These are phyloP conservation scores for Gymnoscelis rufifasciata DNA, from an alignment of 2,888 invertebrate genomes.

Conservation along the genomic window DNA sequence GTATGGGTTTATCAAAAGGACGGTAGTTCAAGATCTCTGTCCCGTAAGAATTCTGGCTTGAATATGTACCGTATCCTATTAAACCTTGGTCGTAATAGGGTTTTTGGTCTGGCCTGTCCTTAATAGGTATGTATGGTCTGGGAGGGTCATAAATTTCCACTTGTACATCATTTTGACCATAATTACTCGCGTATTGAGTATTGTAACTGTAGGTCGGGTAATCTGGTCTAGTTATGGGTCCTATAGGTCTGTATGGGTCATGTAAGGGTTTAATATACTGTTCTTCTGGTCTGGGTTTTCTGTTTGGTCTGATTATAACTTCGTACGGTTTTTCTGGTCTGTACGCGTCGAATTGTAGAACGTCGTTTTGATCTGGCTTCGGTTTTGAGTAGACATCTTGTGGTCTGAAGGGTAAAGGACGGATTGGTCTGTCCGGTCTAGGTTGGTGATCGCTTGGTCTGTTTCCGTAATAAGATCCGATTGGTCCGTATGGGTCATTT, in stretches of 20 bases:
- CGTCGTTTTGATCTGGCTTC: no score
- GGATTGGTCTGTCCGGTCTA: constrained; percentile 10
- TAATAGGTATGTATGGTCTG: constrained; percentile 50
- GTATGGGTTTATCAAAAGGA: constrained; percentile 27
- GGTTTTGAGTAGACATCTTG: constrained; percentile 24
- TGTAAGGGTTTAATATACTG: no score
- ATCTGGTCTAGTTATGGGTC: constrained; percentile 33
- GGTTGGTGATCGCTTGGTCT: constrained; percentile 9
- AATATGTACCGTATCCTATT: constrained; percentile 46
- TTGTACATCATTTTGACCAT: constrained; percentile 56
- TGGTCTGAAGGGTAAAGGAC: constrained; percentile 28
- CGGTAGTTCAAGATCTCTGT: constrained; percentile 33
- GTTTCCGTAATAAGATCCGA: constrained; percentile 2
- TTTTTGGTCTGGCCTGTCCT: constrained; percentile 27
- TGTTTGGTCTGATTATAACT: constrained; percentile 58
- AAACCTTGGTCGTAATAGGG: constrained; percentile 38
- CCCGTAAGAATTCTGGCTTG: constrained; percentile 44
- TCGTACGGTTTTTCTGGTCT: constrained; percentile 55
- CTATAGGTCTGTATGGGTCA: neutral
- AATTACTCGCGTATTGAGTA: constrained; percentile 55
- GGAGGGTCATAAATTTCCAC: constrained; percentile 66
- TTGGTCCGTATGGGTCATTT: constrained; percentile 9
- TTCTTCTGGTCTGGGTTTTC: constrained; percentile 42
- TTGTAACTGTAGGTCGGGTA: constrained; percentile 60
- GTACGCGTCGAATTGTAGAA: constrained; percentile 29